phyloP scores from a whole-genome alignment of 1,140 invertebrate genomes.

The Dendrolimus punctatus region DNA sequence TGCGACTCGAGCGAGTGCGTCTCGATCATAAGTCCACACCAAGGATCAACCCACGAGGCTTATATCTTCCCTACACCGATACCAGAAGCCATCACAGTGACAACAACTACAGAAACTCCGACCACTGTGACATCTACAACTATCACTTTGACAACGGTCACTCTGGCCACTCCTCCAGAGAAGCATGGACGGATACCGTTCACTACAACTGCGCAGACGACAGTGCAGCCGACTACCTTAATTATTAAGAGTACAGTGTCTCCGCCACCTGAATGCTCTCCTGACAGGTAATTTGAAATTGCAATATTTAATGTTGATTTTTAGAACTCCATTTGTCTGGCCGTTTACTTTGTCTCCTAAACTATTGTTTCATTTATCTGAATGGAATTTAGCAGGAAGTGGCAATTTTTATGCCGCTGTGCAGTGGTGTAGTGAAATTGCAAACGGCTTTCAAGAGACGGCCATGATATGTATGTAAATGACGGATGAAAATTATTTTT shows the following conservation, averaged over 20 bases:
- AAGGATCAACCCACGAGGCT: constrained; percentile 21
- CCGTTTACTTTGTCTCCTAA: too few species aligned
- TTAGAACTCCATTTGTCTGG: too few species aligned
- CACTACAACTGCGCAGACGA: constrained; percentile 7
- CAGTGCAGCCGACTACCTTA: constrained; percentile 20
- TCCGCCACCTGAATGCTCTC: constrained; percentile 56
- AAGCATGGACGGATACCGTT: constrained; percentile 14
- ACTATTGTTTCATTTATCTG: too few species aligned
- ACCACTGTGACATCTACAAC: constrained; percentile 9
- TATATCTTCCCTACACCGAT: constrained; percentile 15
- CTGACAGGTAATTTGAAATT: constrained; percentile 19
- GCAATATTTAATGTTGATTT: too few species aligned
- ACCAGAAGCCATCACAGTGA: constrained; percentile 2
- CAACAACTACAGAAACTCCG: constrained; percentile 1
- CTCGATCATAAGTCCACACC: constrained; percentile 9
- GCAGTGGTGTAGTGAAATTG: too few species aligned
- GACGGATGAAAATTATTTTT: too few species aligned
- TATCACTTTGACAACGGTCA: constrained; percentile 8
- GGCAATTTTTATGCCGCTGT: too few species aligned
- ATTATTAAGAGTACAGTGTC: constrained; percentile 36
- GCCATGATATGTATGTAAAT: too few species aligned
- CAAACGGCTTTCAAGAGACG: too few species aligned
- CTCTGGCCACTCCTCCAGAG: constrained; percentile 4
- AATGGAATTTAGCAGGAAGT: too few species aligned
- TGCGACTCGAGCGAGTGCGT: constrained; percentile 74